Evolutionary conservation across 2,113 vertebrate species (phyloP).

Genomic region (Cyprinodon variegatus): DNA sequence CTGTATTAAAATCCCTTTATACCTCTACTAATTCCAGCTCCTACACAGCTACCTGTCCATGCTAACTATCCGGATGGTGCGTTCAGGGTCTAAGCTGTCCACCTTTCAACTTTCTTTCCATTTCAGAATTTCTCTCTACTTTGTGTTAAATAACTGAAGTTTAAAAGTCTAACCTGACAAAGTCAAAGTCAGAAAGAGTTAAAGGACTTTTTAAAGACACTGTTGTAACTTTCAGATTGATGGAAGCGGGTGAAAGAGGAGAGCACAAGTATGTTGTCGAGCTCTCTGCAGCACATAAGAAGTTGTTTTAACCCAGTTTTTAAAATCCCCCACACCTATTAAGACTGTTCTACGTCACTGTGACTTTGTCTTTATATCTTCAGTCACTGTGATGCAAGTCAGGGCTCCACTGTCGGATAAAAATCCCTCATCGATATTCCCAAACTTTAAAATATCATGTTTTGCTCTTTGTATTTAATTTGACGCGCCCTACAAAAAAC

Average conservation of each 20-base stretch:
- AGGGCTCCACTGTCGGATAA: conserved; percentile 1
- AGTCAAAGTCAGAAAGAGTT: neutral
- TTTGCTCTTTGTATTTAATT: conserved; percentile 18
- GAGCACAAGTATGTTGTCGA: neutral
- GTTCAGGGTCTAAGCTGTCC: neutral
- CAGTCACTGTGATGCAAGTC: conserved; percentile 46
- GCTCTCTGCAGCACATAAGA: neutral
- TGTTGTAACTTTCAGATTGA: conserved; percentile 15
- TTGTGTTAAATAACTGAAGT: neutral
- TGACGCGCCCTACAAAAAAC: conserved; percentile 33
- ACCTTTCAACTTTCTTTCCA: neutral
- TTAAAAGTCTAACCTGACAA: neutral
- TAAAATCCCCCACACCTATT: neutral
- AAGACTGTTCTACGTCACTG: conserved; percentile 44
- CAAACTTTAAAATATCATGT: conserved; percentile 1
- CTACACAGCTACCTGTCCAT: neutral
- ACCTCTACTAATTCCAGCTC: neutral
- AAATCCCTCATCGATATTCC: conserved; percentile 4
- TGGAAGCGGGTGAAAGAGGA: conserved; percentile 19
- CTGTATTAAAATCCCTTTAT: neutral
- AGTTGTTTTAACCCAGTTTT: conserved; percentile 5
- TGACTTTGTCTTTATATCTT: conserved; percentile 46
- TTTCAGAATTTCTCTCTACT: neutral
- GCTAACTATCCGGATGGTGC: neutral
- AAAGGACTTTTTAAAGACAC: too few species aligned